Conservation (phyloP, 2,797 vertebrate genomes). For the Toxotes lorentzi region DNA sequence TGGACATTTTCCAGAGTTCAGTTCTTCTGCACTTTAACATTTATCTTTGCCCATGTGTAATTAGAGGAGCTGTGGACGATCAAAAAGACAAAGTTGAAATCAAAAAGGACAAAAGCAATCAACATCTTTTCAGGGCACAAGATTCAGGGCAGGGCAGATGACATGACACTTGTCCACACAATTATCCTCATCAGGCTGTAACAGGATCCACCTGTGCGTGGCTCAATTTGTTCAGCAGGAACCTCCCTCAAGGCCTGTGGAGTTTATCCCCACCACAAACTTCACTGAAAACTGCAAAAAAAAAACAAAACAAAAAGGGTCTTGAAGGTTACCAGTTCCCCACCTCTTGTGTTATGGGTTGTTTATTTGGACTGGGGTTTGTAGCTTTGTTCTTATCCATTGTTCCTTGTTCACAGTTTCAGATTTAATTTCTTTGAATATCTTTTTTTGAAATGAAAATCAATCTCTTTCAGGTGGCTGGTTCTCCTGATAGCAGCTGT, state of each 20-base stretch:
- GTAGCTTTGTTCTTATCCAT: neutral
- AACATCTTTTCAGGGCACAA: neutral
- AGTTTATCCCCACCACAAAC: neutral
- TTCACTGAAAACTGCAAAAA: constrained; percentile 13
- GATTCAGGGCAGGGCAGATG: neutral
- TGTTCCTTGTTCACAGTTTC: neutral
- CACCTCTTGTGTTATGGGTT: constrained; percentile 58
- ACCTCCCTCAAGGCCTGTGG: neutral
- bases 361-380: constrained; percentile 57
- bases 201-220: constrained; percentile 71
- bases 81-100: neutral
- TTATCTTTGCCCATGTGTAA: no score
- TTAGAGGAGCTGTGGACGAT: neutral
- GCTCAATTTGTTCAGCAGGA: constrained; percentile 18
- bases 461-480: constrained; percentile 65
- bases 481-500: constrained; percentile 52
- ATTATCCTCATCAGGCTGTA: constrained; percentile 51
- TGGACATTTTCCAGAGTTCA: neutral
- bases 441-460: neutral
- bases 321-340: neutral
- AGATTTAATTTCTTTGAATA: neutral
- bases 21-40: neutral
- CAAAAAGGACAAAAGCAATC: neutral
- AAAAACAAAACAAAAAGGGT: neutral
- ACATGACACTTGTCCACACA: neutral